phyloP scores from a whole-genome alignment of 2,113 vertebrate species.

The Paradisaea rubra region DNA sequence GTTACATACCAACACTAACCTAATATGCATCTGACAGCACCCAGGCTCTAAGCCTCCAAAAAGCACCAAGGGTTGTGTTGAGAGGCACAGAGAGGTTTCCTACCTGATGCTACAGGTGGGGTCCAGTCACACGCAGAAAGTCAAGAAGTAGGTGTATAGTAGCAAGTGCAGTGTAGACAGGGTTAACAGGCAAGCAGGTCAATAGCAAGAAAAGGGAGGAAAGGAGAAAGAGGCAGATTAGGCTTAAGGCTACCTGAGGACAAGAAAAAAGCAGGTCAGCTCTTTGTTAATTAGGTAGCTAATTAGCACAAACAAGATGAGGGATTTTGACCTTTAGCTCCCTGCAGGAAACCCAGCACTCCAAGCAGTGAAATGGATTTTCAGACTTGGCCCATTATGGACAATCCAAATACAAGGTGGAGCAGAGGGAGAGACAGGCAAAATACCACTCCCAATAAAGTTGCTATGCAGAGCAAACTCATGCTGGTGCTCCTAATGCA shows the following conservation, averaged over 20 bases:
- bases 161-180: slow-evolving; percentile 37
- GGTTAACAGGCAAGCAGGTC: slow-evolving; percentile 66
- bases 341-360: not conserved
- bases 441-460: not conserved
- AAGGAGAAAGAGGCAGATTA: slow-evolving; percentile 59
- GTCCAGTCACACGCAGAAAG: slow-evolving; percentile 61
- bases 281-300: not conserved
- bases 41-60: not conserved
- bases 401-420: not conserved
- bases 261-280: slow-evolving; percentile 30
- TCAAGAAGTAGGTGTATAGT: slow-evolving; percentile 30
- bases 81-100: slow-evolving; percentile 24
- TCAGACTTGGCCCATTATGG: not conserved
- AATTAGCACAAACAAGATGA: slow-evolving; percentile 17
- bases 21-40: not conserved
- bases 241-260: slow-evolving; percentile 21
- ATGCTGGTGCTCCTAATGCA: not conserved
- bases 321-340: not conserved
- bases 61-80: not conserved
- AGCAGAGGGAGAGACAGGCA: not conserved
- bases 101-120: slow-evolving; percentile 72
- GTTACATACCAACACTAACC: not conserved
- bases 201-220: slow-evolving; percentile 47
- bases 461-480: not conserved
- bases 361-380: not conserved